These are phyloP conservation scores for Poecilia latipinna DNA, from an alignment of 2,113 vertebrate genomes.

Conservation along the genomic window DNA sequence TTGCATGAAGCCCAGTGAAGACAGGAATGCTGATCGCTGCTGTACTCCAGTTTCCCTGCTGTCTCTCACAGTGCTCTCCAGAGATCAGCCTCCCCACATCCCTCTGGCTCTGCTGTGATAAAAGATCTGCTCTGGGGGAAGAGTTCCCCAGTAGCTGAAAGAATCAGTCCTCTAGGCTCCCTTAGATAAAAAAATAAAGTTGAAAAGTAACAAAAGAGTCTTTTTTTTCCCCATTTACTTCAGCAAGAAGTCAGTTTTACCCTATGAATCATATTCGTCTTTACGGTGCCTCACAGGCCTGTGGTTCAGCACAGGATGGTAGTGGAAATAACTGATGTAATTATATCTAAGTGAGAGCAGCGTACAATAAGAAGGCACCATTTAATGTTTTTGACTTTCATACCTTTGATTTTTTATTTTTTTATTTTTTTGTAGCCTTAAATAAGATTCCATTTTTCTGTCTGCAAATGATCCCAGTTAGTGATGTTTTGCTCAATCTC, in stretches of 20 bases:
- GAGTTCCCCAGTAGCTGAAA: conserved; percentile 38
- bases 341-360: conserved; percentile 22
- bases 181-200: conserved; percentile 15
- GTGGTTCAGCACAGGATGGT: conserved; percentile 27
- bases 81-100: conserved; percentile 27
- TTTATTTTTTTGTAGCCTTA: conserved; percentile 18
- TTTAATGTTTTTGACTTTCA: conserved; percentile 10
- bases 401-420: conserved; percentile 26
- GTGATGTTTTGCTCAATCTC: conserved; percentile 2
- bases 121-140: conserved; percentile 36
- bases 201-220: conserved; percentile 15
- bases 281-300: background rate
- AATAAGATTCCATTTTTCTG: conserved; percentile 20
- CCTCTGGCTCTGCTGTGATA: conserved; percentile 44
- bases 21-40: conserved; percentile 8
- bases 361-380: conserved; percentile 15
- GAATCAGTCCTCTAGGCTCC: conserved; percentile 53
- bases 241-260: conserved; percentile 16
- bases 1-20: conserved; percentile 11
- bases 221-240: conserved; percentile 19
- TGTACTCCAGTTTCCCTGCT: conserved; percentile 26
- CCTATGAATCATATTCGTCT: conserved; percentile 3
- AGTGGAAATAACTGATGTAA: conserved; percentile 39
- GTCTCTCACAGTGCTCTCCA: conserved; percentile 27
- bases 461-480: conserved; percentile 41